Percentiles rank a stretch among this genome's conserved stretches.
These are phyloP conservation scores for Apus apus DNA, from an alignment of 2,113 vertebrate species.

Conservation along the genomic window DNA sequence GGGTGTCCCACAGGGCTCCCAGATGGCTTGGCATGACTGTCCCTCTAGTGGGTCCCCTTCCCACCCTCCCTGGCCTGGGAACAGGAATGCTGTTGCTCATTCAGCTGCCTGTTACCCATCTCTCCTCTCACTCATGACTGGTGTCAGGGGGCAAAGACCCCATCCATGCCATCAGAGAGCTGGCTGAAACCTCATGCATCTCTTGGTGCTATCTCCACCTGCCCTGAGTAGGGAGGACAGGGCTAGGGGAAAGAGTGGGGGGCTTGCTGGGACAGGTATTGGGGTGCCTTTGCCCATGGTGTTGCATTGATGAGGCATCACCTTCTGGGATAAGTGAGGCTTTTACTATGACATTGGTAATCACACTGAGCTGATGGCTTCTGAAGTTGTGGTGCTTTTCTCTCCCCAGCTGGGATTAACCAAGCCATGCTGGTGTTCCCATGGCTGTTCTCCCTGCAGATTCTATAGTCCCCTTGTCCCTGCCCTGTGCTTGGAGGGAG, in stretches of 20 bases:
- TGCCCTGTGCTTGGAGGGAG: not conserved
- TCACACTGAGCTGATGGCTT: not conserved
- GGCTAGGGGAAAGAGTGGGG: no score
- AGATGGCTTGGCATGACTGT: not conserved
- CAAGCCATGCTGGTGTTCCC: fast-evolving
- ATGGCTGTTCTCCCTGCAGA: not conserved
- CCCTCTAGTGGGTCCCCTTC: not conserved
- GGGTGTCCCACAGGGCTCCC: fast-evolving
- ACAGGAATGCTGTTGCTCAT: not conserved
- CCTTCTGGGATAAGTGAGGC: not conserved
- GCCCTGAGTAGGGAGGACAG: not conserved
- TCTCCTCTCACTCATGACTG: not conserved
- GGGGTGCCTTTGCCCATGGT: not conserved
- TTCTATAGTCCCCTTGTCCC: not conserved
- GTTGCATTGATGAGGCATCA: not conserved
- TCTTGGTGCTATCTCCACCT: not conserved
- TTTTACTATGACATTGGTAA: slow-evolving; percentile 46
- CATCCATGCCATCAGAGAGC: fast-evolving
- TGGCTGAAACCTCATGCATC: not conserved
- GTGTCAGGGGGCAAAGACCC: fast-evolving
- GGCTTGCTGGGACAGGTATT: not conserved
- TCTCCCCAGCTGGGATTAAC: not conserved
- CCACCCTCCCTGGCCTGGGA: not conserved
- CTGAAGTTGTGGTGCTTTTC: not conserved
- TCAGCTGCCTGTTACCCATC: not conserved